Percentiles rank a stretch among this genome's conserved stretches.
These are phyloP conservation scores for Takifugu rubripes DNA, from an alignment of 2,797 vertebrate species.

Conservation along the genomic window DNA sequence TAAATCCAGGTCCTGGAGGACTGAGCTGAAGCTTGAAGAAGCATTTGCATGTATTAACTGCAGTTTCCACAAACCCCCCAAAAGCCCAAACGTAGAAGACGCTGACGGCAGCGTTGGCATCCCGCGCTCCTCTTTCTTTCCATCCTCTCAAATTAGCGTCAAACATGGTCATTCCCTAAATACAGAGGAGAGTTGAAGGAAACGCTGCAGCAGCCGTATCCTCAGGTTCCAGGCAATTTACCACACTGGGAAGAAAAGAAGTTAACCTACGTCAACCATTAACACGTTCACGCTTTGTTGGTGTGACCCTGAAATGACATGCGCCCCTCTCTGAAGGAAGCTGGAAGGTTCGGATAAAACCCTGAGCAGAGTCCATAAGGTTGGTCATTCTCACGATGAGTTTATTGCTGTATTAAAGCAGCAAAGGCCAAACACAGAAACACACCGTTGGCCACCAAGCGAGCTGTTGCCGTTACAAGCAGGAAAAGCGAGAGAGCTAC, in stretches of 20 bases:
- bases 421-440: background rate
- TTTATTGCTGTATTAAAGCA: too few relatives aligned
- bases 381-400: too few relatives aligned
- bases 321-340: slow-evolving; percentile 10
- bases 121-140: slow-evolving; percentile 29
- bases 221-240: slow-evolving; percentile 51
- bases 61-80: slow-evolving; percentile 28
- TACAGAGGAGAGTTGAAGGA: slow-evolving; percentile 34
- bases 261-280: slow-evolving; percentile 34
- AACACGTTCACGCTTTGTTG: slow-evolving; percentile 3
- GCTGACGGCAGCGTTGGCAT: slow-evolving; percentile 46
- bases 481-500: slow-evolving; percentile 1
- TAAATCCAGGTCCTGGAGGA: slow-evolving; percentile 10
- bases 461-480: too few relatives aligned
- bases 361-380: too few relatives aligned
- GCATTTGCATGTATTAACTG: slow-evolving; percentile 44
- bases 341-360: background rate
- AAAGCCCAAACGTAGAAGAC: slow-evolving; percentile 40
- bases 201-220: slow-evolving; percentile 28
- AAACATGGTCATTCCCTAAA: slow-evolving; percentile 49
- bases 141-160: slow-evolving; percentile 47
- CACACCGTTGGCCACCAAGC: too few relatives aligned
- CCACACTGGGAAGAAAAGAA: slow-evolving; percentile 19
- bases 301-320: background rate
- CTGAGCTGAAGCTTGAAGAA: slow-evolving; percentile 20